A percentile compares a stretch with the other conserved stretches of the same genome.
Conservation (phyloP, 2,797 vertebrate genomes). For the Cephalopachus bancanus region DNA sequence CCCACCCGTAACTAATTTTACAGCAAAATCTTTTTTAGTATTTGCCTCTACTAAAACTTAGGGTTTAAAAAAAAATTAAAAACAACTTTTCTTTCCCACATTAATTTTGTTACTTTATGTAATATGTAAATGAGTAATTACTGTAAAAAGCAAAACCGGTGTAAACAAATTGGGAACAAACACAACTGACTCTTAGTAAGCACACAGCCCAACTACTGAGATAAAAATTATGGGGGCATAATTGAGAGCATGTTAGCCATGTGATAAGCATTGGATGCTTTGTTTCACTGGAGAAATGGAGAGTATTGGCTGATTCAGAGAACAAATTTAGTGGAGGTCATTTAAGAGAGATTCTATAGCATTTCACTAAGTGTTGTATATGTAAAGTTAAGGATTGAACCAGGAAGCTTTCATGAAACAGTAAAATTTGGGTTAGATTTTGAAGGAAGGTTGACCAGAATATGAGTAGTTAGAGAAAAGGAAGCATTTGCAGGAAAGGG, state of each 20-base stretch:
- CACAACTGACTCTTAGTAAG: constrained; percentile 20
- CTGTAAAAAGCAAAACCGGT: not conserved
- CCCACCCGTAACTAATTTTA: not conserved
- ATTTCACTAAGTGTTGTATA: not conserved
- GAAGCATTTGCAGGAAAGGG: not conserved
- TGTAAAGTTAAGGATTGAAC: not conserved
- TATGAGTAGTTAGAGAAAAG: constrained; percentile 18
- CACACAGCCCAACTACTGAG: not conserved
- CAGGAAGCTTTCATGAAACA: constrained; percentile 8
- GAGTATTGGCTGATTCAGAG: not conserved
- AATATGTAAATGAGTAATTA: constrained; percentile 47
- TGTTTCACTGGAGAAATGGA: constrained; percentile 4
- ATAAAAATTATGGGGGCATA: not conserved
- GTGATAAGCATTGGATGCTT: not conserved
- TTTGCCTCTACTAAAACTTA: constrained; percentile 40
- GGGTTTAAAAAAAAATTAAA: not conserved
- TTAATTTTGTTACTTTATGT: not conserved
- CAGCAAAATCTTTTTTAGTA: not conserved
- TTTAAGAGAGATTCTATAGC: not conserved
- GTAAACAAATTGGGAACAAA: not conserved
- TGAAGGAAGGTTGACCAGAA: not conserved
- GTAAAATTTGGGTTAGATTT: constrained; percentile 43
- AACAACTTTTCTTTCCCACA: not conserved
- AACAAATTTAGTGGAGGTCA: not conserved
- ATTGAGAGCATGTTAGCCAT: not conserved